Base-by-base conservation (phyloP, 2,888 invertebrate genomes). In the Pheosia tremula region DNA sequence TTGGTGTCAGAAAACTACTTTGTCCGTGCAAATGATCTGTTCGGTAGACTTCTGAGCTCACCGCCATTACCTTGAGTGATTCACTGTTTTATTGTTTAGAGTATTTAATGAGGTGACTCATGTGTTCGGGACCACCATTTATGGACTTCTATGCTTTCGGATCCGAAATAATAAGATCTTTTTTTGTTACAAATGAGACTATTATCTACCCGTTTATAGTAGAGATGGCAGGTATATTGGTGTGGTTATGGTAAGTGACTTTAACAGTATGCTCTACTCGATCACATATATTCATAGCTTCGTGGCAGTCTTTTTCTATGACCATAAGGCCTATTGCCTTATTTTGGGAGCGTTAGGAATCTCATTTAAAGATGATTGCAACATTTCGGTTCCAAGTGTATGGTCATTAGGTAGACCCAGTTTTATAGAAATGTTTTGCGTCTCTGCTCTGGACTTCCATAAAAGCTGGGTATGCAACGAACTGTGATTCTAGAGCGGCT, bases 71-170 rank as follows among this genome's bases (percentile, higher is more conserved):
- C 5, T 24, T 53, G 7, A 53, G 37, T 53, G 53, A 53, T 53
- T 53, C 53, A 53, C 53, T 37, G 53, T 53, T 53, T 53, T 53
- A 53, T 37, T 37, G 53, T 53, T 37, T 52, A 52, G 53, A 53
- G 53, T 11, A 53, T 53, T 47, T 53, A 53, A 53, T 37, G 37
- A 53, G 53, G 37, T 53, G 53, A 53, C 53, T 53, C 53, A 37
- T 36, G 8, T 6, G 53, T 53, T 53, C 37, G 10, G 37, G 53
- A 53, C 38, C 53, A 37, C 53, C 53, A 53, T 53, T 37, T 53
- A 37, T 53, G 53, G 53, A 37, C n/a, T 53, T 36, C 37, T 53
- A 37, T 53, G 53, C 37, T 37, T 8, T 53, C 11, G 10, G 53
- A 36, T 37, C 53, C 11, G 53, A 53, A 37, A 53, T 53, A 53